phyloP scores from a whole-genome alignment of 30 jellyfish, hydroid and myxozoan species.

The Hydra vulgaris region DNA sequence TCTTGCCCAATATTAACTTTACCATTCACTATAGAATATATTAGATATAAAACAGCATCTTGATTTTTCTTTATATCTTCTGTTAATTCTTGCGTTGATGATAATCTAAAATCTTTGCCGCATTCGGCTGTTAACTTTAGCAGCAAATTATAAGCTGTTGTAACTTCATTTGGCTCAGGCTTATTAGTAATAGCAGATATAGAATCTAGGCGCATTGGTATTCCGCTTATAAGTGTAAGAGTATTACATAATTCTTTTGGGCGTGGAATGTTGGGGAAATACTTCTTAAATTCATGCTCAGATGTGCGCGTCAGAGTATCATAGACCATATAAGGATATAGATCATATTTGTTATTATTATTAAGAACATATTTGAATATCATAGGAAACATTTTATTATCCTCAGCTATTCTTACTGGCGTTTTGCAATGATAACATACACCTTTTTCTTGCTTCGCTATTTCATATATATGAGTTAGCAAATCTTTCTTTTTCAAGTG shows the following conservation, averaged over 20 bases:
- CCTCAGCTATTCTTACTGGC: not conserved
- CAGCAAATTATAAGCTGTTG: not conserved
- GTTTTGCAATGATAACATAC: not conserved
- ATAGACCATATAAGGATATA: not conserved
- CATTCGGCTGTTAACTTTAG: not conserved
- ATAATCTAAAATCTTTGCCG: not conserved
- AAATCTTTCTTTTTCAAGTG: not conserved
- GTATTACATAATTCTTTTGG: not conserved
- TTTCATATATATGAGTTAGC: not conserved
- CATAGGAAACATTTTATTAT: not conserved
- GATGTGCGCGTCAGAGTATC: not conserved
- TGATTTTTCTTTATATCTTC: not conserved
- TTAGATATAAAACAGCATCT: not conserved
- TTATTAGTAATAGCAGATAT: not conserved
- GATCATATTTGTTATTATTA: not conserved
- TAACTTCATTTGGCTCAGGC: not conserved
- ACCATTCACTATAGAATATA: not conserved
- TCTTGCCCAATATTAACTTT: not conserved
- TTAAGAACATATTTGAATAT: not conserved
- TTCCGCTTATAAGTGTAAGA: not conserved
- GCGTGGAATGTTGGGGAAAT: not conserved
- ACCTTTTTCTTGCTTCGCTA: not conserved
- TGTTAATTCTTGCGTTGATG: not conserved
- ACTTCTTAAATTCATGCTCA: not conserved
- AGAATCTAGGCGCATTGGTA: not conserved